These are phyloP conservation scores for Zingel zingel DNA, from an alignment of 2,113 vertebrate species.

Conservation along the genomic window DNA sequence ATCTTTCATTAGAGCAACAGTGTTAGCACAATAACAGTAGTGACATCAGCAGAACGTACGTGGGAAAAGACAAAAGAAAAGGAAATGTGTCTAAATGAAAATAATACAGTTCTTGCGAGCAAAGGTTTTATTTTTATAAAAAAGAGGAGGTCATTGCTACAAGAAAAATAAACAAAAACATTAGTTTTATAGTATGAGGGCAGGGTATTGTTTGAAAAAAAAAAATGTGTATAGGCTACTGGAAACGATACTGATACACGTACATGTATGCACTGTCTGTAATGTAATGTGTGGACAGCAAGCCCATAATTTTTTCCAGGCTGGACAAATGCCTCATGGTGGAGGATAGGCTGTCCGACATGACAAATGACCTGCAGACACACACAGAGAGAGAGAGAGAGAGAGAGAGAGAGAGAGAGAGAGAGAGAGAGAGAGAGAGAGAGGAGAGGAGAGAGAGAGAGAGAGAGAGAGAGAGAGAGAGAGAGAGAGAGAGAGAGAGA, in stretches of 20 bases:
- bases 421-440: slow-evolving; percentile 3
- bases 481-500: slow-evolving; percentile 15
- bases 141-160: too few species aligned
- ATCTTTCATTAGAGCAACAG: background rate
- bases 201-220: too few species aligned
- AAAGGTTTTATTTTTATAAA: too few species aligned
- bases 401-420: slow-evolving; percentile 16
- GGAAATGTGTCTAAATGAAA: too few species aligned
- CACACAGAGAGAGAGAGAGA: slow-evolving; percentile 12
- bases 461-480: slow-evolving; percentile 16
- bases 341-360: slow-evolving; percentile 60
- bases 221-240: too few species aligned
- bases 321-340: slow-evolving; percentile 69
- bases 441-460: slow-evolving; percentile 15
- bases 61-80: too few species aligned
- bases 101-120: too few species aligned
- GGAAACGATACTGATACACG: too few species aligned
- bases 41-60: too few species aligned
- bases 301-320: slow-evolving; percentile 50
- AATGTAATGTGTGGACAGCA: slow-evolving; percentile 39
- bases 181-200: too few species aligned
- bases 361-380: slow-evolving; percentile 71
- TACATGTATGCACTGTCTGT: background rate
- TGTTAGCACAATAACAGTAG: too few species aligned
- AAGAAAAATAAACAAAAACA: too few species aligned